A percentile compares a stretch with the other conserved stretches of the same genome.
Conservation (phyloP, 2,888 invertebrate species). For the Trissonchulus sp. region DNA sequence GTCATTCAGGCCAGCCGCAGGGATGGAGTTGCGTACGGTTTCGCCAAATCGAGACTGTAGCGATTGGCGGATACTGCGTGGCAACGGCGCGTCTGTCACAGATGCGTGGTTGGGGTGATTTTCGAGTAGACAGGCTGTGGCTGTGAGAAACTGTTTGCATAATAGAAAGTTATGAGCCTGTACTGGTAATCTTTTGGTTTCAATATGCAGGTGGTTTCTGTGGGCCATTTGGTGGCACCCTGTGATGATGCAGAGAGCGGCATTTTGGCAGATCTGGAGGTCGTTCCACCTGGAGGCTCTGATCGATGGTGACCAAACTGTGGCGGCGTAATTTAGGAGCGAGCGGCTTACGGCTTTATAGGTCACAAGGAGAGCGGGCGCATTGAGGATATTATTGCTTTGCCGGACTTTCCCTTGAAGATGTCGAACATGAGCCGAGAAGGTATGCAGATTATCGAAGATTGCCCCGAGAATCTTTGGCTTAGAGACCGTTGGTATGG, state of each 20-base stretch:
- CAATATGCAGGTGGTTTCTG: not conserved
- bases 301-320: not conserved
- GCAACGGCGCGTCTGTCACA: not conserved
- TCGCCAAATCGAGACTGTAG: not conserved
- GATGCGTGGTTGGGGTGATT: not conserved
- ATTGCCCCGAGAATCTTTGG: constrained; percentile 4
- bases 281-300: not conserved
- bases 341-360: not conserved
- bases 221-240: constrained; percentile 6
- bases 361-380: not conserved
- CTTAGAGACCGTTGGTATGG: not conserved
- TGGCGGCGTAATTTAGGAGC: not conserved
- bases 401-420: not conserved
- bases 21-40: not conserved
- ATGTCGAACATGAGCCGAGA: not conserved
- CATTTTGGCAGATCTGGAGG: not conserved
- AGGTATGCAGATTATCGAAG: too few species aligned
- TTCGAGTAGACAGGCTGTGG: too few species aligned
- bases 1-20: not conserved
- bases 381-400: constrained; percentile 8
- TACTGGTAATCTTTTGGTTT: not conserved
- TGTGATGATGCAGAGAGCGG: not conserved
- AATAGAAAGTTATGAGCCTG: not conserved
- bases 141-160: not conserved
- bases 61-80: not conserved